phyloP scores from a whole-genome alignment of 53 echinoderm and acorn worm genomes.

The Crossaster papposus region DNA sequence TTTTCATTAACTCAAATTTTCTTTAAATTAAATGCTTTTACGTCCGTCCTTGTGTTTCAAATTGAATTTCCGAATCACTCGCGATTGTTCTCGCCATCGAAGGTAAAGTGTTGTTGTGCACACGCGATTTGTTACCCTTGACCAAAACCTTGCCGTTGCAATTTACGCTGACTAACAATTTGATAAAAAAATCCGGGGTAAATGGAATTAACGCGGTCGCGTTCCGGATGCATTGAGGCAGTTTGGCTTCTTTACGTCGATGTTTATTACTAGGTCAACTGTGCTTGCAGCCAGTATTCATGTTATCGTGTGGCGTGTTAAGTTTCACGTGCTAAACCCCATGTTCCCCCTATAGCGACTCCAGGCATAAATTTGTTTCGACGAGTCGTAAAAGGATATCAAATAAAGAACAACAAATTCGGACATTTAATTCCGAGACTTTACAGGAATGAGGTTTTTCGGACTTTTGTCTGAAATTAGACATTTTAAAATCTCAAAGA shows the following conservation, averaged over 20 bases:
- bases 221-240: neutral
- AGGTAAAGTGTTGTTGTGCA: neutral
- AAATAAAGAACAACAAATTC: no score
- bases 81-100: neutral
- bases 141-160: neutral
- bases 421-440: no score
- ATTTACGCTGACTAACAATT: neutral
- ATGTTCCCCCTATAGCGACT: neutral
- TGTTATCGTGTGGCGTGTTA: neutral
- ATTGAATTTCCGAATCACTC: neutral
- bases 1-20: neutral
- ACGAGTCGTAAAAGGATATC: neutral
- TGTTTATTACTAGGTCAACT: neutral
- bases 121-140: neutral
- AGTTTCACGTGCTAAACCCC: neutral
- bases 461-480: no score
- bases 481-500: no score
- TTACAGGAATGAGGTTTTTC: no score
- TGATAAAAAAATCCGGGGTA: neutral
- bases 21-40: neutral
- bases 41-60: neutral
- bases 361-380: slow-evolving; percentile 14
- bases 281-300: neutral
- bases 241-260: neutral
- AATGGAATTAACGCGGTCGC: neutral